Evolutionary conservation across 2,113 vertebrate species (phyloP), one percentile per base, ranked within the genome.

Genomic region (Excalfactoria chinensis): DNA sequence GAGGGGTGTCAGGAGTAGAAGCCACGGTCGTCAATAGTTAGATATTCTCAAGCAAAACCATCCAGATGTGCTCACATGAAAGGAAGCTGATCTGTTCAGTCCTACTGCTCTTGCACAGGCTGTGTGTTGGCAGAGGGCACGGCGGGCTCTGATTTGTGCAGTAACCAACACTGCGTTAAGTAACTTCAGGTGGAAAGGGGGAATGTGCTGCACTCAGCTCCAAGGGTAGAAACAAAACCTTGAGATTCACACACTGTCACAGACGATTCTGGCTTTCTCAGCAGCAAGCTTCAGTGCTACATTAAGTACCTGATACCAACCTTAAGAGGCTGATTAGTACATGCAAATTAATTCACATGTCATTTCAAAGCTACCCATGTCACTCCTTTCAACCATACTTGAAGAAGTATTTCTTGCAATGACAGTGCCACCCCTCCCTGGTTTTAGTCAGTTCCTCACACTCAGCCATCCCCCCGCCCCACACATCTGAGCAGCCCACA

Each of bases 101-200:
- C 20, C 66, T 18, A 46, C 17, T n/a, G 8, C 40, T 68, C 70
- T 19, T 8, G 48, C 34, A 19, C 28, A 44, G n/a, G 75, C 4
- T 4, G 9, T 3, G 20, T 10, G 20, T 16, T 1, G 7, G 41
- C 89, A 69, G 34, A 26, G 20, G 32, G 35, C 41, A 4, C 3
- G 18, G n/a, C 51, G 58, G 19, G 43, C 66, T 59, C 51, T 44
- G 9, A 14, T 26, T 4, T 22, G 41, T 9, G 63, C 82, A 49
- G 35, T 49, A 6, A 32, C 10, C 75, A 9, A 26, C 26, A 7
- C 1, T 7, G 10, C 8, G 0, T 8, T 8, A 28, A 37, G 34
- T 49, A 9, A 37, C 22, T 11, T n/a, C 63, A 25, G 2, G 25
- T 18, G 37, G 18, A 25, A 40, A 9, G 1, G n/a, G 73, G 59